Percentiles rank a stretch among this genome's conserved stretches.
These are phyloP conservation scores for Vimba vimba DNA, from an alignment of 2,113 vertebrate species.

Conservation along the genomic window DNA sequence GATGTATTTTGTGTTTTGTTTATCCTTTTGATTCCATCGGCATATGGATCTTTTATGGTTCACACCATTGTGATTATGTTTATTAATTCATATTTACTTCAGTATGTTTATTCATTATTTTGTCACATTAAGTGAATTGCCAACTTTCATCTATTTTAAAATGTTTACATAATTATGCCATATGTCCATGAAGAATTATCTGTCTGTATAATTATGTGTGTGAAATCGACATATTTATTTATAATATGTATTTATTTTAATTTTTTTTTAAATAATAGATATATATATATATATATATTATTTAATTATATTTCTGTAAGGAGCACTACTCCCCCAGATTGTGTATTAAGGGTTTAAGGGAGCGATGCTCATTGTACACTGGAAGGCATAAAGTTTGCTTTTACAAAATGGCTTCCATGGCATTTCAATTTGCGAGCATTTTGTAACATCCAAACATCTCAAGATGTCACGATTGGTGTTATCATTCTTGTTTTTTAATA, in stretches of 20 bases:
- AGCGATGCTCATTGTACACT: constrained; percentile 35
- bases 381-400: constrained; percentile 6
- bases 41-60: neutral
- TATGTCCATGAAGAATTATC: constrained; percentile 53
- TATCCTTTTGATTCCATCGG: neutral
- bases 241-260: constrained; percentile 74
- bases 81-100: constrained; percentile 67
- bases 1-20: constrained; percentile 36
- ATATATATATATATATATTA: constrained; percentile 42
- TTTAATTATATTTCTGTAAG: constrained; percentile 54
- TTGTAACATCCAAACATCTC: constrained; percentile 29
- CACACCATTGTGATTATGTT: constrained; percentile 64
- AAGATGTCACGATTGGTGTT: neutral
- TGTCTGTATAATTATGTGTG: constrained; percentile 75
- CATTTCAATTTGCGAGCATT: constrained; percentile 12
- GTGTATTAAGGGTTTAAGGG: constrained; percentile 43
- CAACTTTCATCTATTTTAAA: constrained; percentile 65
- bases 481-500: constrained; percentile 2
- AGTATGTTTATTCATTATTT: constrained; percentile 62
- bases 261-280: constrained; percentile 26
- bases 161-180: constrained; percentile 33
- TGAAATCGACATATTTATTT: constrained; percentile 68
- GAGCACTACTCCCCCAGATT: constrained; percentile 57
- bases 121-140: constrained; percentile 69
- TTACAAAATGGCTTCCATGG: constrained; percentile 9